Base-by-base conservation (phyloP, 2,888 invertebrate genomes). In the Macrosiphum euphorbiae region DNA sequence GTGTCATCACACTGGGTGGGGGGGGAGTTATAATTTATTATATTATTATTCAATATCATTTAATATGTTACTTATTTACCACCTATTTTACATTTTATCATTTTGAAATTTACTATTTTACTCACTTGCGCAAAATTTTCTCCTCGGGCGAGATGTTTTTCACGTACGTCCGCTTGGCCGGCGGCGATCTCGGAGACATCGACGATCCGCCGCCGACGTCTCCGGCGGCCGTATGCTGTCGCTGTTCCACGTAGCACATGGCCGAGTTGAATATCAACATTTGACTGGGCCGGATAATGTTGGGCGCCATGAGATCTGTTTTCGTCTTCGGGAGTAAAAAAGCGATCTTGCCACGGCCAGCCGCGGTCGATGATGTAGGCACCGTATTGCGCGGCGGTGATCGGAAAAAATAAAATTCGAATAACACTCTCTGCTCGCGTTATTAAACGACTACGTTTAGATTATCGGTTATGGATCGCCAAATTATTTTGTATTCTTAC, bases 101-200 rank as follows among this genome's bases (percentile, higher is more conserved):
- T 20, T 16, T n/a, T 4, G 1, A 16, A 7, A 16, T 55, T 35
- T 67, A 7, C 16, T 35, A 2, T 35, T 35, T 78, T 78, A 97
- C 98, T 97, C 96, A 98, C 98, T 98, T 98, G 95, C 98, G 96
- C 96, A 98, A 98, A 95, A 98, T 96, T 96, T 98, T 98, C 96
- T 98, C 98, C 95, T 98, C 98, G 97, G 98, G 98, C 94, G 98
- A 96, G 87, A 98, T 96, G 96, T 98, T 98, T 95, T 98, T 98
- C 95, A 98, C 96, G 92, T 98, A 96, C 94, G 98, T 96, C 95
- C 98, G 98, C 95, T 97, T 97, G 3, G 96, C 96, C n/a, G 95
- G 95, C 90, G 89, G 85, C 44, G 84, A 52, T 35, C 78, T n/a
- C 61, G 67, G 44, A 26, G 87, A 67, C 35, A 35, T 92, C 24